Base-by-base conservation (phyloP, 2,113 vertebrate genomes). In the Chunga burmeisteri region DNA sequence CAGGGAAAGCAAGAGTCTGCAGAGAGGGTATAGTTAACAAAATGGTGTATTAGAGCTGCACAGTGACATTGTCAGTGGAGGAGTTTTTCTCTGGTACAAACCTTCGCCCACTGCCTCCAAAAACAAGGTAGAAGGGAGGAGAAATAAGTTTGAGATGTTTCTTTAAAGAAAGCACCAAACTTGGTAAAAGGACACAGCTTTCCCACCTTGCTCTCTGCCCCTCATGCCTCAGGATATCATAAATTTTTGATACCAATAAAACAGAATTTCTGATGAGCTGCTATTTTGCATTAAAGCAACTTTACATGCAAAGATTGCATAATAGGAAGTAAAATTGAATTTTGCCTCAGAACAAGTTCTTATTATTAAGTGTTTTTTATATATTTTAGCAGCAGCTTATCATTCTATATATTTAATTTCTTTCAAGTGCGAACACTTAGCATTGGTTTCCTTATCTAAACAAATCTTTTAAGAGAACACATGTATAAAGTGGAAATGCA, bases 321-420 rank as follows among this genome's bases (percentile, higher is more conserved):
- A 98, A 93, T 98, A 94, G 97, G 97, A 96, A 95, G 91, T 94
- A 97, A 98, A 97, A 97, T 96, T 87, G 88, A 98, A 96, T 95
- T 98, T 96, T 96, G 97, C 97, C 97, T 96, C 49, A 21, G 95
- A 98, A 98, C 96, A 98, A 97, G 92, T 93, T 93, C 97, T 97
- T 97, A 97, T 97, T 95, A 98, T 98, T 98, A 98, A 97, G 68
- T 96, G 83, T 86, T 91, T 98, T 97, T 96, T 95, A 95, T 98
- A 95, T 85, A 83, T 96, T 97, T 96, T 92, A 94, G 93, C 95
- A 97, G 95, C 75, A 86, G 96, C 95, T 97, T 98, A 95, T 96
- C 97, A 94, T 96, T 96, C 97, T 91, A 79, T 92, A 89, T 96
- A 93, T 97, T 97, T 98, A 96, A 98, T 97, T 98, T 97, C 95